Evolutionary conservation across 1,140 invertebrate species (phyloP).

Genomic region (Cydia strobilella): DNA sequence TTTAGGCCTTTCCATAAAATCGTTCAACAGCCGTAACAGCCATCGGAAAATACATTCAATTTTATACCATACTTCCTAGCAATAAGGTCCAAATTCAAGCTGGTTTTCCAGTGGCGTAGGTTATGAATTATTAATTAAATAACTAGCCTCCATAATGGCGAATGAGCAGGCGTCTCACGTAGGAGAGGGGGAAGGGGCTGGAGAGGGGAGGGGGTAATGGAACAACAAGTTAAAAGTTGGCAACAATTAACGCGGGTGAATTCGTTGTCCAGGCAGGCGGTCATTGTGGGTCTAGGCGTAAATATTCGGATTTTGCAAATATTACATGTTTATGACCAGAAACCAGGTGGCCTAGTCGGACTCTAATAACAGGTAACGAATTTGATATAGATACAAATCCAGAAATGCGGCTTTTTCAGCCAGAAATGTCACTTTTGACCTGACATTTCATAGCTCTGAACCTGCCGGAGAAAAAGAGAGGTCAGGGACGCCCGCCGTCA

Average conservation of each 20-base stretch:
- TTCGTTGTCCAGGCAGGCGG: background rate
- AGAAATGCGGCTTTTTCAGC: no score
- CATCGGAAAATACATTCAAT: background rate
- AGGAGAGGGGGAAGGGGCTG: background rate
- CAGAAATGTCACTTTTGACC: no score
- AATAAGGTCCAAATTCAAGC: background rate
- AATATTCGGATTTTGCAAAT: background rate
- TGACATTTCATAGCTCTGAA: no score
- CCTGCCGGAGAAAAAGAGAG: no score
- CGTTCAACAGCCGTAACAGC: background rate
- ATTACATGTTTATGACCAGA: no score
- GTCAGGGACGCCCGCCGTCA: no score
- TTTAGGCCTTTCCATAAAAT: background rate
- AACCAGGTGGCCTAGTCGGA: no score
- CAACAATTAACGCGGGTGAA: background rate
- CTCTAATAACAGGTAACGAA: no score
- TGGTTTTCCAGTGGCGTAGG: background rate
- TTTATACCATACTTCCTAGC: background rate
- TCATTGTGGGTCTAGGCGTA: background rate
- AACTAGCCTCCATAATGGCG: background rate
- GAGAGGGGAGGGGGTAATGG: background rate
- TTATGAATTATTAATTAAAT: slow-evolving; percentile 26
- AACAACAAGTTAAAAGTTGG: slow-evolving; percentile 12
- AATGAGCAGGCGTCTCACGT: background rate
- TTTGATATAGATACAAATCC: no score